Percentiles rank a stretch among this genome's conserved stretches.
These are phyloP conservation scores for Drosophila meridionalis DNA, from an alignment of 2,888 invertebrate species.

Conservation along the genomic window DNA sequence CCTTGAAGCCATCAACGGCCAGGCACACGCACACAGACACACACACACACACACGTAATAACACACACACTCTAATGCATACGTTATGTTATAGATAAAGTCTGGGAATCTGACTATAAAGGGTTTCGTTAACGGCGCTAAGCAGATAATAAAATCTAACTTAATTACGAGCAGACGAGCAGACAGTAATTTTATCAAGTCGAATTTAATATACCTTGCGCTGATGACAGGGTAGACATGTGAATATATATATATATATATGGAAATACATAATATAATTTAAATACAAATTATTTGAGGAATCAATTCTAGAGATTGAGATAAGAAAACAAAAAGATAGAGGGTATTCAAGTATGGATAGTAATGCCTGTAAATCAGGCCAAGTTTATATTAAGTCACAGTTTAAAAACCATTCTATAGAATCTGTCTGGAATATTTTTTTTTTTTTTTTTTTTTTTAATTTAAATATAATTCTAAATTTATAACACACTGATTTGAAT, in stretches of 20 bases:
- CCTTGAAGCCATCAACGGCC: conserved; percentile 63
- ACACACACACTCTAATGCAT: conserved; percentile 3
- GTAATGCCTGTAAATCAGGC: no score
- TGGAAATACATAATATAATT: no score
- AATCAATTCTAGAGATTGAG: no score
- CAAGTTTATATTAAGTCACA: background rate
- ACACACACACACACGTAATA: background rate
- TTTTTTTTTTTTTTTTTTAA: no score
- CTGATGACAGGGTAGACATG: background rate
- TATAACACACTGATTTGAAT: background rate
- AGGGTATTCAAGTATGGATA: no score
- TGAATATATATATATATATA: background rate
- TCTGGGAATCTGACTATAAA: conserved; percentile 44
- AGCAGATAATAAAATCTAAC: conserved; percentile 55
- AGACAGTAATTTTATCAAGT: background rate
- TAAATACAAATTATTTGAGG: no score
- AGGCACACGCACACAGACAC: conserved; percentile 4
- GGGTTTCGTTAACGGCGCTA: conserved; percentile 58
- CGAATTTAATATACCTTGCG: conserved; percentile 1
- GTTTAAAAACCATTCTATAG: no score
- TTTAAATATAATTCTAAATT: background rate
- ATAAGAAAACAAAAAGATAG: background rate
- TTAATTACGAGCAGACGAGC: conserved; percentile 44
- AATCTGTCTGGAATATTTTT: no score
- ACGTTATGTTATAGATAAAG: conserved; percentile 29